Percentiles rank a stretch among this genome's conserved stretches.
These are phyloP conservation scores for Nephrocerus scutellatus DNA, from an alignment of 2,888 invertebrate genomes.

Conservation along the genomic window DNA sequence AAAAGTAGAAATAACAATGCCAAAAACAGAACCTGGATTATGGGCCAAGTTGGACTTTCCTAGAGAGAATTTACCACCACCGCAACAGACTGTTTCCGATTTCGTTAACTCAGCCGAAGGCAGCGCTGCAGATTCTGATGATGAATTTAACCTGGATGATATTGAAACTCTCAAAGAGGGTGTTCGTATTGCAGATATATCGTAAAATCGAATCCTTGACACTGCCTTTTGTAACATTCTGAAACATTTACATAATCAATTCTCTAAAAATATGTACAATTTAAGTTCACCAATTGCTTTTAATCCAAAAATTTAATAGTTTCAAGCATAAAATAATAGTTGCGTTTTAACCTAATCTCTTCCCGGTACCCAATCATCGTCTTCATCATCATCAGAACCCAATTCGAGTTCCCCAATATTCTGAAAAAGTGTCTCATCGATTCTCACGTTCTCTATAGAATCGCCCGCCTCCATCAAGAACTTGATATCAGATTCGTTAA, in stretches of 20 bases:
- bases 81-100: constrained; percentile 6
- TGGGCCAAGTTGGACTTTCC: constrained; percentile 75
- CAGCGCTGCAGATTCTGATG: constrained; percentile 49
- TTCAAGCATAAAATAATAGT: constrained; percentile 18
- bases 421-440: constrained; percentile 89
- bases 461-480: constrained; percentile 79
- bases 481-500: constrained; percentile 94
- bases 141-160: constrained; percentile 69
- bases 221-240: no score
- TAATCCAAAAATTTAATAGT: constrained; percentile 5
- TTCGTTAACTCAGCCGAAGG: constrained; percentile 4
- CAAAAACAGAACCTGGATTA: constrained; percentile 74
- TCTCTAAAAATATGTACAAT: no score
- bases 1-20: constrained; percentile 88
- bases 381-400: constrained; percentile 49
- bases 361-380: constrained; percentile 61
- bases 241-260: no score
- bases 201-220: no score
- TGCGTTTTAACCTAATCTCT: constrained; percentile 29
- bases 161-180: constrained; percentile 49
- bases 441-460: constrained; percentile 60
- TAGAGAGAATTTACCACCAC: constrained; percentile 33
- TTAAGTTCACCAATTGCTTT: no score
- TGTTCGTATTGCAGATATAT: constrained; percentile 31
- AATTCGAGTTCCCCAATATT: constrained; percentile 73